Percentiles rank a stretch among this genome's conserved stretches.
Conservation (phyloP, 2,797 vertebrate species). For the Borostomias antarcticus region DNA sequence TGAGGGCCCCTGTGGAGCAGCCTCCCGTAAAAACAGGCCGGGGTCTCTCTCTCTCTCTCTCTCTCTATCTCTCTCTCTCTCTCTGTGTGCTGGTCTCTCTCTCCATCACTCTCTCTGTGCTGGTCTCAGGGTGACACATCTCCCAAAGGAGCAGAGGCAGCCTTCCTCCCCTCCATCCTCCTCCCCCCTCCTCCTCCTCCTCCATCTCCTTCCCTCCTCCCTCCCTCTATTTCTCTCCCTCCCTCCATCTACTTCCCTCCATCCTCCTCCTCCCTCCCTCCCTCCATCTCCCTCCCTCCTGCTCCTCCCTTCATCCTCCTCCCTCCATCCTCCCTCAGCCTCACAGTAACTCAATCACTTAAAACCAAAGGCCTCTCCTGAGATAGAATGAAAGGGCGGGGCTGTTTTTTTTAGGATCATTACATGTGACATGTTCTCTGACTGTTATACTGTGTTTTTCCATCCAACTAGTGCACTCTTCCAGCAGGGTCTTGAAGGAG, state of each 20-base stretch:
- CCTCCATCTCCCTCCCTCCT: conserved; percentile 27
- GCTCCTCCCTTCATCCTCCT: conserved; percentile 15
- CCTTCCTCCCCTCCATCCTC: conserved; percentile 7
- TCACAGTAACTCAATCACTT: conserved; percentile 48
- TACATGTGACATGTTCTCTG: conserved; percentile 39
- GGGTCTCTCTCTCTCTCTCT: conserved; percentile 11
- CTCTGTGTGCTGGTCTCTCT: conserved; percentile 17
- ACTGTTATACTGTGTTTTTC: conserved; percentile 28
- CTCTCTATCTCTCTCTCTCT: conserved; percentile 12
- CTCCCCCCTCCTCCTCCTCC: conserved; percentile 29
- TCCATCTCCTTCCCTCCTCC: conserved; percentile 9
- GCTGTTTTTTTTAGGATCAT: conserved; percentile 46
- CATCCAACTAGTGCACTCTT: background rate
- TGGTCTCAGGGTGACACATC: conserved; percentile 31
- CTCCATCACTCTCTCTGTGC: background rate
- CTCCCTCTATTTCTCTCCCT: conserved; percentile 28
- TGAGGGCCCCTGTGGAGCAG: conserved; percentile 29
- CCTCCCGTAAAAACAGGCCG: conserved; percentile 20
- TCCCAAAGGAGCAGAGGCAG: background rate
- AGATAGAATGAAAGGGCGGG: conserved; percentile 42
- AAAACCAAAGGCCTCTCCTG: conserved; percentile 42
- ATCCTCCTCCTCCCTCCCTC: conserved; percentile 18
- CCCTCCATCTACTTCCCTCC: conserved; percentile 23
- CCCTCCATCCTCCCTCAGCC: conserved; percentile 33
- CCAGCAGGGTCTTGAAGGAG: conserved; percentile 21